A percentile compares a stretch with the other conserved stretches of the same genome.
Evolutionary conservation across 2,888 invertebrate species (phyloP).

Genomic region (Trachelus tabidus): DNA sequence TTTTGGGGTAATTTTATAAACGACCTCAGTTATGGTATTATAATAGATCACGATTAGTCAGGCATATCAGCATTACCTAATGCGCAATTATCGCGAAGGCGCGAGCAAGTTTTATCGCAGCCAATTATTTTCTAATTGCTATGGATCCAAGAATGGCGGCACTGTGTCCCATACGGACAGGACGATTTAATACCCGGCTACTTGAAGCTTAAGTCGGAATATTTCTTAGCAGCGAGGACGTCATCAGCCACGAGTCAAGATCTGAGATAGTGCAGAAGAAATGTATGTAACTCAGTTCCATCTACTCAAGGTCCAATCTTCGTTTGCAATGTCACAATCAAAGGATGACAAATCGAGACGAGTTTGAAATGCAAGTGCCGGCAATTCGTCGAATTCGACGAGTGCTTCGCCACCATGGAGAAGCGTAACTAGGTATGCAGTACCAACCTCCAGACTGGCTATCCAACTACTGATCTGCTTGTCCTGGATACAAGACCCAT

Average conservation of each 20-base stretch:
- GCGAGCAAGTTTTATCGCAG: not conserved
- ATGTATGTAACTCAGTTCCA: not conserved
- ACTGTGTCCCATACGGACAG: not conserved
- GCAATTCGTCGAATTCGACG: not conserved
- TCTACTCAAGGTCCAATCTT: not conserved
- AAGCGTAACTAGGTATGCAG: not conserved
- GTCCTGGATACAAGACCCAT: constrained; percentile 25
- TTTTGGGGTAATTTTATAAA: not conserved
- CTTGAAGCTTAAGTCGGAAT: not conserved
- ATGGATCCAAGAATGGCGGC: not conserved
- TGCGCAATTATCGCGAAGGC: not conserved
- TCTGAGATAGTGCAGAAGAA: not conserved
- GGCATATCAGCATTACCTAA: not conserved
- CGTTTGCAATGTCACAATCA: not conserved
- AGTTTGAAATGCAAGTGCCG: not conserved
- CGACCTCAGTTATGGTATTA: not conserved
- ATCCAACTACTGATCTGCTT: constrained; percentile 26
- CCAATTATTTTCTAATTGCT: not conserved
- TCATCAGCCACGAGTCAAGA: not conserved
- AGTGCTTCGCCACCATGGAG: not conserved
- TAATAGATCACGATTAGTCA: not conserved
- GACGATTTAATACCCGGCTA: not conserved
- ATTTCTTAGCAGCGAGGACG: not conserved
- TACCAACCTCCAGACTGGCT: constrained; percentile 16
- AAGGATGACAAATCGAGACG: not conserved